These are phyloP conservation scores for Boulengeromyrus knoepffleri DNA, from an alignment of 2,113 vertebrate species.

Conservation along the genomic window DNA sequence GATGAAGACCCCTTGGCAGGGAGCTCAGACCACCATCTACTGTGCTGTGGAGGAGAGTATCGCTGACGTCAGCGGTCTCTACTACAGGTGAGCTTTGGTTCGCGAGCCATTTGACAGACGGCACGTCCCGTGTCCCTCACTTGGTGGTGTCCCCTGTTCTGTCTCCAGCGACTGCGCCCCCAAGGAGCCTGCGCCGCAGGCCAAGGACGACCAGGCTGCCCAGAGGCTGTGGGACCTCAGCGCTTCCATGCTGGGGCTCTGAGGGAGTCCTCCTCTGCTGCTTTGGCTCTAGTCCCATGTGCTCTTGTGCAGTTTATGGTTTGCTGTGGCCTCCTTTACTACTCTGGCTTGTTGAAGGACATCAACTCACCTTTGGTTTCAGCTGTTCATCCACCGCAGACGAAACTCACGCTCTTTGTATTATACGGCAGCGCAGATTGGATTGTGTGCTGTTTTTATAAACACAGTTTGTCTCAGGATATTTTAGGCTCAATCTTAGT, in stretches of 20 bases:
- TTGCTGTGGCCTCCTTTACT: neutral
- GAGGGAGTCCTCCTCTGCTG: neutral
- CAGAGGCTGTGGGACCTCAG: slow-evolving; percentile 61
- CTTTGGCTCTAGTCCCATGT: neutral
- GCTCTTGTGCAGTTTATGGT: neutral
- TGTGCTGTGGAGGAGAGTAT: slow-evolving; percentile 57
- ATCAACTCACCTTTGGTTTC: neutral
- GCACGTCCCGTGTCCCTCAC: neutral
- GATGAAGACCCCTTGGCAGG: slow-evolving; percentile 52
- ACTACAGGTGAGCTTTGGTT: slow-evolving; percentile 53
- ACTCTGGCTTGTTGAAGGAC: neutral
- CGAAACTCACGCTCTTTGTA: neutral
- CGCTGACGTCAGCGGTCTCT: slow-evolving; percentile 47
- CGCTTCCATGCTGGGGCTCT: slow-evolving; percentile 53
- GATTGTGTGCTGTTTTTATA: neutral
- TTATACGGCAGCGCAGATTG: neutral
- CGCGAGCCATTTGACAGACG: too few species aligned
- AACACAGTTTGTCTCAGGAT: neutral
- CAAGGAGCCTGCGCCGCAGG: slow-evolving; percentile 45
- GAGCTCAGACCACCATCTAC: slow-evolving; percentile 59
- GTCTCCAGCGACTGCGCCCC: slow-evolving; percentile 53
- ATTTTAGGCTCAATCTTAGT: neutral
- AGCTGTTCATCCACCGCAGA: neutral
- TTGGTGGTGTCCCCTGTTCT: neutral
- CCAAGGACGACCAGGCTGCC: slow-evolving; percentile 47